Percentiles rank a stretch among this genome's conserved stretches.
Evolutionary conservation across 2,113 vertebrate genomes (phyloP).

Genomic region (Coregonus clupeaformis): DNA sequence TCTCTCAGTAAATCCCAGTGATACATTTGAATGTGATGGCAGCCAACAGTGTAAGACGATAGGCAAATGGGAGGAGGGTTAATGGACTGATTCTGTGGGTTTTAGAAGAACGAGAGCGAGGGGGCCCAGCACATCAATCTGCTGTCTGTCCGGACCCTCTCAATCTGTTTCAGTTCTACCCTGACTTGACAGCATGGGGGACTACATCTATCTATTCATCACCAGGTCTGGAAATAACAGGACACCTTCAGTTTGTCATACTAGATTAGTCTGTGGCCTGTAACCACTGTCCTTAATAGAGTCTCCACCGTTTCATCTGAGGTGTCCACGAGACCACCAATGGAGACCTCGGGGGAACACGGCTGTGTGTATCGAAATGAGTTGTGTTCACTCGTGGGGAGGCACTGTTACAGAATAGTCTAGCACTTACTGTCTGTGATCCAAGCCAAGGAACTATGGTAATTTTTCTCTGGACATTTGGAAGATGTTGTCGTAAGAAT

Average conservation of each 20-base stretch:
- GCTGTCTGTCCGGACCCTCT: slow-evolving; percentile 65
- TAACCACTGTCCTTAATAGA: slow-evolving; percentile 77
- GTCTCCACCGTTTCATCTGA: slow-evolving; percentile 66
- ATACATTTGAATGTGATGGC: slow-evolving; percentile 27
- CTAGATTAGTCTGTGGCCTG: slow-evolving; percentile 75
- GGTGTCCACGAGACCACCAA: slow-evolving; percentile 68
- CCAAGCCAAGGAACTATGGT: slow-evolving; percentile 5
- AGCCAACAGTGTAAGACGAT: slow-evolving; percentile 46
- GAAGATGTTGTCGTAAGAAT: too few relatives aligned
- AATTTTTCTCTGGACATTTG: too few relatives aligned
- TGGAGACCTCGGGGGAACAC: slow-evolving; percentile 58
- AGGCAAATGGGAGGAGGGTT: slow-evolving; percentile 63
- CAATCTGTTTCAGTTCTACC: slow-evolving; percentile 76
- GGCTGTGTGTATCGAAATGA: slow-evolving; percentile 41
- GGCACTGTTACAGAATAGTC: slow-evolving; percentile 15
- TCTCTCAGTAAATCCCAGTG: slow-evolving; percentile 19
- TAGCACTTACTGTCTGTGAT: slow-evolving; percentile 8
- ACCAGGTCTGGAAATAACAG: slow-evolving; percentile 73
- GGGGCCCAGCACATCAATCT: slow-evolving; percentile 68
- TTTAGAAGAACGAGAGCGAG: slow-evolving; percentile 59
- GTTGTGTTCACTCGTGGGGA: slow-evolving; percentile 26
- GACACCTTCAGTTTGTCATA: slow-evolving; percentile 81
- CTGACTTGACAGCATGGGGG: slow-evolving; percentile 75
- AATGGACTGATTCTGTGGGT: slow-evolving; percentile 67
- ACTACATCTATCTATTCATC: slow-evolving; percentile 73